Conservation (phyloP, 2,888 invertebrate species). For the Polyommatus icarus region DNA sequence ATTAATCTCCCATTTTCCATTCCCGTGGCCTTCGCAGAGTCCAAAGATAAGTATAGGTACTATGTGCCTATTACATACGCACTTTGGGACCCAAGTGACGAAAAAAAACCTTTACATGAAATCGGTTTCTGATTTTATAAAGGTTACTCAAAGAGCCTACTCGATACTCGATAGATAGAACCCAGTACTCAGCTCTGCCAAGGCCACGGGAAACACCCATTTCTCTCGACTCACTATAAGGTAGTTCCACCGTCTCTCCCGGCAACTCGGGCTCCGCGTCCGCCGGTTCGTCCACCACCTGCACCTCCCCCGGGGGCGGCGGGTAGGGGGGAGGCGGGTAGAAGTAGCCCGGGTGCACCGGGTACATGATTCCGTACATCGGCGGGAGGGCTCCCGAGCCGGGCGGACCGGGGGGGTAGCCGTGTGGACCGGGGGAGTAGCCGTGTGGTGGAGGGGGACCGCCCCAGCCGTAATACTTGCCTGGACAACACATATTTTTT, state of each 20-base stretch:
- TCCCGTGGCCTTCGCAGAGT: neutral
- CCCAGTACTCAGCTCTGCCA: neutral
- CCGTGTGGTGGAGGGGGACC: constrained; percentile 51
- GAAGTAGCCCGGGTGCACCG: constrained; percentile 70
- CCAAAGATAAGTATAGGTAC: neutral
- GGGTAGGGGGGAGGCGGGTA: constrained; percentile 61
- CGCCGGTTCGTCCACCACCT: constrained; percentile 54
- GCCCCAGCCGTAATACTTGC: constrained; percentile 69
- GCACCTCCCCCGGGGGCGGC: constrained; percentile 47
- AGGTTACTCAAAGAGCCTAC: neutral
- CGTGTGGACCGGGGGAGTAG: constrained; percentile 51
- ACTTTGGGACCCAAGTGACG: too few species aligned
- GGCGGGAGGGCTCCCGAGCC: constrained; percentile 47
- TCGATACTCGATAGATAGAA: neutral
- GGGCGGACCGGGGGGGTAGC: constrained; percentile 48
- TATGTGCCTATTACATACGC: too few species aligned
- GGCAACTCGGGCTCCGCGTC: constrained; percentile 66
- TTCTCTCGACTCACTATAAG: constrained; percentile 69
- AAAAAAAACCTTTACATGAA: too few species aligned
- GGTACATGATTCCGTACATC: constrained; percentile 60
- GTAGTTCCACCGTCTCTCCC: constrained; percentile 74
- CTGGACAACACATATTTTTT: constrained; percentile 50
- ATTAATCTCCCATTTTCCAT: constrained; percentile 21
- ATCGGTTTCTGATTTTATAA: neutral
- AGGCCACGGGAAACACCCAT: constrained; percentile 32